Percentiles rank a stretch among this genome's conserved stretches.
Evolutionary conservation across 2,797 vertebrate species (phyloP).

Genomic region (Macropus fuliginosus): DNA sequence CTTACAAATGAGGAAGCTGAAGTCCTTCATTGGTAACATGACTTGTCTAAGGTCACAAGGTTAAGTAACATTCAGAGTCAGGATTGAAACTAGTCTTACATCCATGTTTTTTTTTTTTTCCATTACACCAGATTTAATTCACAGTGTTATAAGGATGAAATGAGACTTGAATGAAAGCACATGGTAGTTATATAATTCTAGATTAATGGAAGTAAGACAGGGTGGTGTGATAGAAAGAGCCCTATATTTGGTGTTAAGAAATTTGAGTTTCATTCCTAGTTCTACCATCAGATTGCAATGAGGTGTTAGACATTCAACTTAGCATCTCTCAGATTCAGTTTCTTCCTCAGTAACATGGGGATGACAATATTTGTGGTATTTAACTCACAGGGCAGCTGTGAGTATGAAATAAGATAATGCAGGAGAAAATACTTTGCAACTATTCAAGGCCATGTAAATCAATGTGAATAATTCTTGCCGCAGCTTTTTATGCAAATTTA

Average conservation of each 20-base stretch:
- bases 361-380: not conserved
- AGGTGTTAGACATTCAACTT: not conserved
- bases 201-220: not conserved
- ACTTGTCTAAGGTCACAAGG: not conserved
- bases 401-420: not conserved
- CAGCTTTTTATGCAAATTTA: not conserved
- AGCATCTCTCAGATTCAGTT: not conserved
- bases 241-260: not conserved
- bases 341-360: not conserved
- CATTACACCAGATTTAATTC: not conserved
- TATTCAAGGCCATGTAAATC: not conserved
- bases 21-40: not conserved
- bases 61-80: not conserved
- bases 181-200: not conserved
- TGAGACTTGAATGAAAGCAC: not conserved
- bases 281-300: not conserved
- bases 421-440: not conserved
- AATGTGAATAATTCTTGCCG: not conserved
- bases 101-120: not conserved
- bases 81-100: not conserved
- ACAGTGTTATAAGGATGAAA: not conserved
- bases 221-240: not conserved
- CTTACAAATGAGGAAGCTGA: not conserved
- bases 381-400: not conserved
- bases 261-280: not conserved